Evolutionary conservation across 2,797 vertebrate species (phyloP), one percentile per base, ranked within the genome.

Genomic region (Thunnus albacares): DNA sequence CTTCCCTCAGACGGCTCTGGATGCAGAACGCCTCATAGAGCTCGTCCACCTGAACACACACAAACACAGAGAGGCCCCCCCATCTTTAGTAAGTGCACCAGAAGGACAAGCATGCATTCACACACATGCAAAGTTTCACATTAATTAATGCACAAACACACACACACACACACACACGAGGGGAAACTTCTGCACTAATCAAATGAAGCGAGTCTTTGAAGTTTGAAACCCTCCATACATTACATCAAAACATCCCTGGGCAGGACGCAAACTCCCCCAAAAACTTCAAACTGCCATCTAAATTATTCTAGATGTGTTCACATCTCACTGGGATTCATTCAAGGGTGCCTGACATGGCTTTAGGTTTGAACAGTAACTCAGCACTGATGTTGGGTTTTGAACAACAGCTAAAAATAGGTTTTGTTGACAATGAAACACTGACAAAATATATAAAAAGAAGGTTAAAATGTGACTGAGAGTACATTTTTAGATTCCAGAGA

Each of bases 1-100:
- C 98, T 1, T 99, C 98, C 57, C 97, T 96, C 87, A 99, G 96
- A 18, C 97, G 96, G 67, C 97, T 96, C 92, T 99, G 98, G 94
- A 99, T 99, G 83, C 98, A 99, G 79, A 99, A 99, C 1, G 97
- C 97, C 93, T 99, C 98, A 0, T 98, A 99, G 82, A 99, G 95
- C 91, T 99, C 98, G n/a, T 99, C 98, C 75, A 99, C 96, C 98
- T 99, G 92, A n/a, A 59, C 3, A 13, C 30, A 74, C 47, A 80
- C 33, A 53, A 56, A 72, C 4, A 67, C 57, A 53, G 64, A 82
- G 20, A 73, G n/a, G 14, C n/a, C 52, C 47, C 61, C 43, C 47
- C 61, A 51, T 49, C 66, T 76, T 88, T 83, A 82, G 66, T 62
- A 59, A n/a, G 58, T 13, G 60, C 30, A 17, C 58, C 49, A 69